Percentiles rank a stretch among this genome's conserved stretches.
Evolutionary conservation across 2,113 vertebrate genomes (phyloP).

Genomic region (Bufo bufo): DNA sequence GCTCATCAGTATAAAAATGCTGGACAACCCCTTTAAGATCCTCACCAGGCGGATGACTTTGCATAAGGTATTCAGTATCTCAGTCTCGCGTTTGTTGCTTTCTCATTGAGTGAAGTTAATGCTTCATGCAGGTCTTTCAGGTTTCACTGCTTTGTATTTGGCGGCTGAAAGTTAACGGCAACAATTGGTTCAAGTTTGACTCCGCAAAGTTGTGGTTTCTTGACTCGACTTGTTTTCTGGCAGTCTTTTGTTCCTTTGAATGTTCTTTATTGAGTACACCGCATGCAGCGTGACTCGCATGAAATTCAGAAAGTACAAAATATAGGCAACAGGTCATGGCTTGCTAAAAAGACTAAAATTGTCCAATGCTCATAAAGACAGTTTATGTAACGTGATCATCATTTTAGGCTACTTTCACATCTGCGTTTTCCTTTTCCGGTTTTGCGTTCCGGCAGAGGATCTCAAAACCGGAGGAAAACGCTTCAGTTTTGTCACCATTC

Average conservation of each 20-base stretch:
- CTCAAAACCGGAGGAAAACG: too few relatives aligned
- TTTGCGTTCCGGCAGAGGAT: too few relatives aligned
- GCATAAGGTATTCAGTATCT: too few relatives aligned
- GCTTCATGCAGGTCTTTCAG: background rate
- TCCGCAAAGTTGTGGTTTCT: slow-evolving; percentile 24
- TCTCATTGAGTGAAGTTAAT: background rate
- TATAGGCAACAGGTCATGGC: slow-evolving; percentile 8
- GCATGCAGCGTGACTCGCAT: slow-evolving; percentile 8
- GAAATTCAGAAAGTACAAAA: background rate
- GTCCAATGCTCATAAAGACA: background rate
- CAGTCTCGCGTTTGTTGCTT: background rate
- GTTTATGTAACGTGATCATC: too few relatives aligned
- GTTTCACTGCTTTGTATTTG: slow-evolving; percentile 1
- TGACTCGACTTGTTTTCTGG: slow-evolving; percentile 7
- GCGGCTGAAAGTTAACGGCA: background rate
- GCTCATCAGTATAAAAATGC: too few relatives aligned
- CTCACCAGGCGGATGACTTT: too few relatives aligned
- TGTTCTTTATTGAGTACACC: slow-evolving; percentile 19
- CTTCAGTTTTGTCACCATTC: too few relatives aligned
- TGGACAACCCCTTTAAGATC: too few relatives aligned
- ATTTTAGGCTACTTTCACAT: too few relatives aligned
- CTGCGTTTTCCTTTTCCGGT: too few relatives aligned
- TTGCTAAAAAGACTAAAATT: slow-evolving; percentile 11
- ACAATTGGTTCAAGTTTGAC: background rate
- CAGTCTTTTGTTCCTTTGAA: background rate